A percentile compares a stretch with the other conserved stretches of the same genome.
These are phyloP conservation scores for Scleropages formosus DNA, from an alignment of 2,797 vertebrate genomes.

Conservation along the genomic window DNA sequence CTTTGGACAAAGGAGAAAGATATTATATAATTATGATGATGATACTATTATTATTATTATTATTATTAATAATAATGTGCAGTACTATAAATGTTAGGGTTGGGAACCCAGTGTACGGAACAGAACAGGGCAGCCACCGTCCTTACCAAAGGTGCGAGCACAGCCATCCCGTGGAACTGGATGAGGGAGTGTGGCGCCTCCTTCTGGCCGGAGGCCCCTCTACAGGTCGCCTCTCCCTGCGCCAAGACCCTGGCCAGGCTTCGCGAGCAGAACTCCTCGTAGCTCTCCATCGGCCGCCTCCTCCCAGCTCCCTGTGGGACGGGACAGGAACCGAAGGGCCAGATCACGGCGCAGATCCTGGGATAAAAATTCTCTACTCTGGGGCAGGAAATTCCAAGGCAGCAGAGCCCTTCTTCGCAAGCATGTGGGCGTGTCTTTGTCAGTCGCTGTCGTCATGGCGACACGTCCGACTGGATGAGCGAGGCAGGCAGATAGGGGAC, in stretches of 20 bases:
- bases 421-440: too few species aligned
- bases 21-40: too few species aligned
- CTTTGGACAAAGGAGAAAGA: too few species aligned
- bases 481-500: too few species aligned
- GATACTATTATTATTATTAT: too few species aligned
- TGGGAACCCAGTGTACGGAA: too few species aligned
- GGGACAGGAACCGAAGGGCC: too few species aligned
- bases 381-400: background rate
- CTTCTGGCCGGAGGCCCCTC: conserved; percentile 47
- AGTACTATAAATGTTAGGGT: too few species aligned
- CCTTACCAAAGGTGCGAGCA: conserved; percentile 85
- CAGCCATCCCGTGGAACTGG: conserved; percentile 77
- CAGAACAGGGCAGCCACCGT: too few species aligned
- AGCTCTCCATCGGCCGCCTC: conserved; percentile 77
- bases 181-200: conserved; percentile 71
- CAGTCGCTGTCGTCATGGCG: background rate
- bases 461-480: background rate
- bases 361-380: background rate
- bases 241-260: conserved; percentile 72
- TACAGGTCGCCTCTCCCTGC: conserved; percentile 46
- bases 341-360: too few species aligned
- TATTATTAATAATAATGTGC: too few species aligned
- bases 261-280: conserved; percentile 80
- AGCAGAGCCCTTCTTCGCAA: background rate
- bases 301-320: background rate